A percentile compares a stretch with the other conserved stretches of the same genome.
phyloP scores from a whole-genome alignment of 2,797 vertebrate species.

The Leptodactylus fallax region DNA sequence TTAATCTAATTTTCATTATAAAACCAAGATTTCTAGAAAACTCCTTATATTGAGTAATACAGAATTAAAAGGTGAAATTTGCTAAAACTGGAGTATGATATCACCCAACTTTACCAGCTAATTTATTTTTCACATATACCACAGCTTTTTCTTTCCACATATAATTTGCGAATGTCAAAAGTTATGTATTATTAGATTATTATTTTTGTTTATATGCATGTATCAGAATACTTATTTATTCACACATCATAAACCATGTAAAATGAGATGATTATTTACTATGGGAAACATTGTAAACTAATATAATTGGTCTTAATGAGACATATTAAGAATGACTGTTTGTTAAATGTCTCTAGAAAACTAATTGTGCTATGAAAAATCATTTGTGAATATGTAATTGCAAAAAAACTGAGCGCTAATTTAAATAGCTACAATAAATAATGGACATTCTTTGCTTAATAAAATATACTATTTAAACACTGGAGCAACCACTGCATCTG shows the following conservation, averaged over 20 bases:
- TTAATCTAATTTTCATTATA: too few species aligned
- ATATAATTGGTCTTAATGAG: constrained; percentile 56
- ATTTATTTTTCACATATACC: background rate
- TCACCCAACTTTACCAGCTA: background rate
- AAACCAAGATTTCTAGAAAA: too few species aligned
- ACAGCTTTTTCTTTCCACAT: background rate
- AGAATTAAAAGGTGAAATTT: background rate
- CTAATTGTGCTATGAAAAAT: constrained; percentile 56
- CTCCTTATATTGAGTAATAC: too few species aligned
- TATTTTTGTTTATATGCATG: constrained; percentile 36
- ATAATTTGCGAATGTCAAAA: background rate
- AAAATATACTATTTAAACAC: background rate
- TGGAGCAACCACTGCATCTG: background rate
- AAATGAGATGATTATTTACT: constrained; percentile 48
- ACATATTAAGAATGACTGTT: constrained; percentile 54
- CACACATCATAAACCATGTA: constrained; percentile 37
- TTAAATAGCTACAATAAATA: constrained; percentile 44
- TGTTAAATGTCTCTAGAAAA: constrained; percentile 47
- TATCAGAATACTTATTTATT: constrained; percentile 33
- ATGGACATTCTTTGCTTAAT: constrained; percentile 14
- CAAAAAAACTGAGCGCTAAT: constrained; percentile 12
- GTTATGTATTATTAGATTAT: background rate
- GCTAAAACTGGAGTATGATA: background rate
- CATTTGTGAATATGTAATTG: constrained; percentile 44
- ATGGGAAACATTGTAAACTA: constrained; percentile 13